Evolutionary conservation across 1,140 invertebrate genomes (phyloP).

Genomic region (Polypedilum vanderplanki): DNA sequence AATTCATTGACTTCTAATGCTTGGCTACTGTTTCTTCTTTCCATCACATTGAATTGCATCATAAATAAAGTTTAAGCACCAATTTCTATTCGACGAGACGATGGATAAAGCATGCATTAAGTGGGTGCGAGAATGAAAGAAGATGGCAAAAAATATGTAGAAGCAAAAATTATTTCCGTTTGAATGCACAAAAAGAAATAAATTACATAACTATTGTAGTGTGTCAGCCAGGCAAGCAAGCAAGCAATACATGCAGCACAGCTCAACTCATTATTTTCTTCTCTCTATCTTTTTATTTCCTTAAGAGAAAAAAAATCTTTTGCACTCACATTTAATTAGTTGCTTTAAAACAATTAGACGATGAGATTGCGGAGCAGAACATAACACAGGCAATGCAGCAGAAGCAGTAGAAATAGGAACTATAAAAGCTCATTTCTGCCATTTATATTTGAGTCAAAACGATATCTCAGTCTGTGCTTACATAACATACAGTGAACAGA

Average conservation of each 20-base stretch:
- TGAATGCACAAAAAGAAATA: not conserved
- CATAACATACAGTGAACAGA: not conserved
- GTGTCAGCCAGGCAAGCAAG: not conserved
- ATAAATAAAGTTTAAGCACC: not conserved
- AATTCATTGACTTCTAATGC: conserved; percentile 8
- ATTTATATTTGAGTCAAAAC: not conserved
- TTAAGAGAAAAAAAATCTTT: not conserved
- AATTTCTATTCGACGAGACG: not conserved
- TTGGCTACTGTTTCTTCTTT: not conserved
- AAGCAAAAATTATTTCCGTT: not conserved
- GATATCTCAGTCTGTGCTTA: not conserved
- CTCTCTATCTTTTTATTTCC: not conserved
- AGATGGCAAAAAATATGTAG: not conserved
- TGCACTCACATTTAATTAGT: conserved; percentile 1
- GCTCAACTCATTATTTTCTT: not conserved
- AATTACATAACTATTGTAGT: conserved; percentile 2
- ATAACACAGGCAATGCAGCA: too few relatives aligned
- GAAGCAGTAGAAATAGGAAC: not conserved
- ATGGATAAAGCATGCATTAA: too few relatives aligned
- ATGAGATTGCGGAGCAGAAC: not conserved
- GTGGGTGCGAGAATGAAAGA: not conserved
- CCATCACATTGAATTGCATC: not conserved
- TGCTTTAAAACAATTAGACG: conserved; percentile 7
- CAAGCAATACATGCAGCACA: not conserved
- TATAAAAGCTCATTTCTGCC: not conserved